Base-by-base conservation (phyloP, 1,140 invertebrate species). In the Zophobas atratus region DNA sequence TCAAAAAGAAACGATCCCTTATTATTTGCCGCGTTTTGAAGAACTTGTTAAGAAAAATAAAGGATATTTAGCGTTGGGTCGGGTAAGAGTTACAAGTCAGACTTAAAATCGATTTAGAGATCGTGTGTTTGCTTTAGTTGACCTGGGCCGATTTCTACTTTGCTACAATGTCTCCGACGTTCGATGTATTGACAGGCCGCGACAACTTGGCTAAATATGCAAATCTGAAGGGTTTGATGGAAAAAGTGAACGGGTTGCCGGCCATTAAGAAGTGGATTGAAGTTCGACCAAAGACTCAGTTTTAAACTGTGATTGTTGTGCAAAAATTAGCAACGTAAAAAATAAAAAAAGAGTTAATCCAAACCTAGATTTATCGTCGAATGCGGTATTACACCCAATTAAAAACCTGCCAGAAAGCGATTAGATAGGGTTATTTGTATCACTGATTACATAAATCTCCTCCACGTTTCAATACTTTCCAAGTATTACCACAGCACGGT, bases 101-200 rank as follows among this genome's bases (percentile, higher is more conserved):
- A 60, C 20, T 78, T 36, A 20, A 20, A 20, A 20, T 20, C 20
- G 20, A 20, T 20, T 20, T 20, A 20, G 20, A 20, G 20, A 20
- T 20, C 20, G 20, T 20, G 20, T 20, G 20, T 1, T 0, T 1
- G 32, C 78, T 87, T 86, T 60, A 91, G 90, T 82, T 93, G 1
- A 90, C 90, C 5, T 92, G 91, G 91, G 92, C 90, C 36, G 92
- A 93, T 84, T 77, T 93, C 2, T 87, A 87, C 80, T 91, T 93
- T 76, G 89, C 90, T 36, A 89, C 85, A 48, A 81, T 91, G 53
- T 84, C 43, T 46, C 91, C 67, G 90, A 92, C 92, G 78, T 77
- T 92, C 79, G 90, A 89, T 81, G 86, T 83, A 70, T 89, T 92
- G 87, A 83, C 87, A 2, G 87, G 88, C 70, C 85, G 85, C 6